These are phyloP conservation scores for Procambarus clarkii DNA, from an alignment of 1,140 invertebrate species.

Conservation along the genomic window DNA sequence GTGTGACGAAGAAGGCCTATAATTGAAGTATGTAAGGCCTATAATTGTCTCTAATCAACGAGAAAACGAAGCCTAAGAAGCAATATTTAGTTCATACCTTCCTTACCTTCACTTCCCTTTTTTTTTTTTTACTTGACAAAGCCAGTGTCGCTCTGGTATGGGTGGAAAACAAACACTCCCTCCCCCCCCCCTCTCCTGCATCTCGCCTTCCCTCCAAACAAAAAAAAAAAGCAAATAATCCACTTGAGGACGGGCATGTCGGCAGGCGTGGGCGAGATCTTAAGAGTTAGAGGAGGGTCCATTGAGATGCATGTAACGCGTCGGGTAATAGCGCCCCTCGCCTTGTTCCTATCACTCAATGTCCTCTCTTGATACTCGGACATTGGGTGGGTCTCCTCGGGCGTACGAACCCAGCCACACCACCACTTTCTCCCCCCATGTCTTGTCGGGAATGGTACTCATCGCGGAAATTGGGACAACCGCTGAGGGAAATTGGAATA, in stretches of 20 bases:
- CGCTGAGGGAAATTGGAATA: neutral
- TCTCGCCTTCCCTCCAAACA: neutral
- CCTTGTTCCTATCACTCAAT: conserved; percentile 62
- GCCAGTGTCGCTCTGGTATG: neutral
- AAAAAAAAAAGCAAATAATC: neutral
- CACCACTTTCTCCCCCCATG: neutral
- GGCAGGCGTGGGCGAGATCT: neutral
- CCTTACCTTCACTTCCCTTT: too few relatives aligned
- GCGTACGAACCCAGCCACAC: conserved; percentile 17
- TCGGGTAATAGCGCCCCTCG: conserved; percentile 48
- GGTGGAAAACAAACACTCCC: neutral
- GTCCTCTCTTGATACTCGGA: conserved; percentile 46
- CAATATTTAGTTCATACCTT: too few relatives aligned
- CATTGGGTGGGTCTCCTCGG: conserved; percentile 30
- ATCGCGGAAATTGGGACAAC: neutral
- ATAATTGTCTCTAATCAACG: too few relatives aligned
- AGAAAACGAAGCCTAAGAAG: too few relatives aligned
- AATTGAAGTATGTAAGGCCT: too few relatives aligned
- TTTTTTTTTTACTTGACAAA: neutral
- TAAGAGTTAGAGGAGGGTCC: conserved; percentile 49
- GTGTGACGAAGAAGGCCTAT: too few relatives aligned
- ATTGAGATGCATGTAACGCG: conserved; percentile 62
- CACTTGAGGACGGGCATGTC: neutral
- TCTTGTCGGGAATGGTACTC: too few relatives aligned
- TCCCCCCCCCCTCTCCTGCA: neutral